Evolutionary conservation across 2,113 vertebrate genomes (phyloP), one percentile per base, ranked within the genome.

Genomic region (Eolophus roseicapilla): DNA sequence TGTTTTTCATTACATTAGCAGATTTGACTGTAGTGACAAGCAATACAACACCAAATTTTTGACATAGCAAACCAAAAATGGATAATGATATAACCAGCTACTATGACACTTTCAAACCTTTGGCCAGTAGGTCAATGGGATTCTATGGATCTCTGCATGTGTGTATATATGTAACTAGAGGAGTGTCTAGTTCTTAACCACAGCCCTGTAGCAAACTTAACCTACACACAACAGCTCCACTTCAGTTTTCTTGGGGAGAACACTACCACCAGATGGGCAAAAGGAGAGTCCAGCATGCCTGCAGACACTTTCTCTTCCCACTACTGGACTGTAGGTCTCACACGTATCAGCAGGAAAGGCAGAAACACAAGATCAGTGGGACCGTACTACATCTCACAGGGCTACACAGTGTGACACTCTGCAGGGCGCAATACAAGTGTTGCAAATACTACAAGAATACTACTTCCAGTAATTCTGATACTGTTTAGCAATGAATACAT

Each of bases 391-490:
- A 31, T 4, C 24, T 44, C 21, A 11, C 41, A 67, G 37, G 14
- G 18, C 52, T 33, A 68, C 0, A 0, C 18, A 46, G 24, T 9
- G 28, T 2, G 14, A 14, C 17, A 28, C 23, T 14, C 35, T 9
- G 20, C 31, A 53, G 6, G 11, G 37, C 31, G 78, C 41, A 37
- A 4, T 2, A 33, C 0, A 0, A 80, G 13, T 7, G 11, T 46
- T 41, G 24, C 41, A 29, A 62, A 85, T 15, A 33, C 53, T 20
- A 71, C 9, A 67, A 44, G 11, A 77, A 31, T 9, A 85, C 9
- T 47, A 78, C 17, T 68, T 13, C n/a, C 25, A 86, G 55, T 70
- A 78, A 81, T 74, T 84, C 21, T 49, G 7, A 9, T 53, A 71
- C 17, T 49, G 17, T 33, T 82, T 60, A 41, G 8, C 16, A 67